These are phyloP conservation scores for Stenolophus ochropezus DNA, from an alignment of 2,888 invertebrate species.

Conservation along the genomic window DNA sequence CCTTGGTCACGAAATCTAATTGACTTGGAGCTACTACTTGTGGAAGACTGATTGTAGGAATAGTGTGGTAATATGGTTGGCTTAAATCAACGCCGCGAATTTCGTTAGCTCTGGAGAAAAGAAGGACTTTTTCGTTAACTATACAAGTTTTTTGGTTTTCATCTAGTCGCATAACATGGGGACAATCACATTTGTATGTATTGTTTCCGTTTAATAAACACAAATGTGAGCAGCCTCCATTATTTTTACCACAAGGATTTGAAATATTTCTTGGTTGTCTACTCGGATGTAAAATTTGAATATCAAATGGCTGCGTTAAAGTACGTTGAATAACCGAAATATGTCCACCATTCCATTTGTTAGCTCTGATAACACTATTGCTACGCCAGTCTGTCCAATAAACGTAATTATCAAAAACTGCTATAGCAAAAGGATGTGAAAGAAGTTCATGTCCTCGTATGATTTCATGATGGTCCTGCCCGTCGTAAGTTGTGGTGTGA, in stretches of 20 bases:
- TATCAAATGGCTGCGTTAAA: slow-evolving; percentile 92
- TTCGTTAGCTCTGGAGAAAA: slow-evolving; percentile 85
- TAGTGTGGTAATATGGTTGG: slow-evolving; percentile 84
- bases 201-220: slow-evolving; percentile 82
- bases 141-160: slow-evolving; percentile 80
- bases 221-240: slow-evolving; percentile 88
- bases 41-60: slow-evolving; percentile 86
- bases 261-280: slow-evolving; percentile 78
- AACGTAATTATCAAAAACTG: slow-evolving; percentile 89
- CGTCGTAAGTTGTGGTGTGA: slow-evolving; percentile 88
- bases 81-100: slow-evolving; percentile 89
- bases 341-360: slow-evolving; percentile 90
- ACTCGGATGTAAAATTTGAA: slow-evolving; percentile 87
- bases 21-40: slow-evolving; percentile 82
- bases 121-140: slow-evolving; percentile 86
- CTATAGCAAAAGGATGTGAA: slow-evolving; percentile 92
- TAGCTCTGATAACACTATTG: slow-evolving; percentile 89
- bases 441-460: slow-evolving; percentile 84
- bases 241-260: slow-evolving; percentile 82
- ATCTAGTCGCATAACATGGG: slow-evolving; percentile 88
- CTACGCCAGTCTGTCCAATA: slow-evolving; percentile 97
- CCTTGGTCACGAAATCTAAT: slow-evolving; percentile 81
- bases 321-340: slow-evolving; percentile 87
- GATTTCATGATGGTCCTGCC: slow-evolving; percentile 81
- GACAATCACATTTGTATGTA: slow-evolving; percentile 86